Evolutionary conservation across 1,140 invertebrate species (phyloP).

Genomic region (Solen grandis): DNA sequence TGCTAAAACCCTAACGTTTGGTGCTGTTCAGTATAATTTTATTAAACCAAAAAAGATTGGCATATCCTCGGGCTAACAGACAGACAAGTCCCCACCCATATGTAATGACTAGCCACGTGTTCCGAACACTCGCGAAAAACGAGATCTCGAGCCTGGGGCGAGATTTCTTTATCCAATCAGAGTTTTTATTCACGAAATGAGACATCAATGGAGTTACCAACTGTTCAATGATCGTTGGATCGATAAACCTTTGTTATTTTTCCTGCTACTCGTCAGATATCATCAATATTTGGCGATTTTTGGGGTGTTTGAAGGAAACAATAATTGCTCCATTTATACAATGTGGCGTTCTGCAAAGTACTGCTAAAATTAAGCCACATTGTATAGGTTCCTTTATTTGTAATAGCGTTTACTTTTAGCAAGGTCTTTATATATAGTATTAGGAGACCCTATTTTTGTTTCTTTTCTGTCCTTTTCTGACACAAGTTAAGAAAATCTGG

Average conservation of each 20-base stretch:
- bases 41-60: too few species aligned
- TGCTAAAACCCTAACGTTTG: too few species aligned
- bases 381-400: too few species aligned
- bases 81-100: neutral
- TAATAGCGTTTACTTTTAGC: too few species aligned
- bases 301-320: constrained; percentile 37
- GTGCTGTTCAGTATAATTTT: too few species aligned
- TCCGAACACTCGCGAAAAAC: neutral
- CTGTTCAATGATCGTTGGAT: constrained; percentile 50
- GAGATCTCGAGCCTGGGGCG: neutral
- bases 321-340: constrained; percentile 51
- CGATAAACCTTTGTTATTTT: constrained; percentile 52
- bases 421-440: neutral
- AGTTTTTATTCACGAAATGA: neutral
- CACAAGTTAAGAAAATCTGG: too few species aligned
- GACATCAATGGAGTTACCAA: constrained; percentile 30
- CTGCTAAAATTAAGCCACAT: too few species aligned
- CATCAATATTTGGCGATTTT: constrained; percentile 49
- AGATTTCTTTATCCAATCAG: constrained; percentile 7
- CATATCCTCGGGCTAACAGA: too few species aligned
- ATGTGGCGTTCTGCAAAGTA: too few species aligned
- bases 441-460: constrained; percentile 1
- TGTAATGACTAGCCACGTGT: neutral
- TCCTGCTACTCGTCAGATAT: constrained; percentile 8
- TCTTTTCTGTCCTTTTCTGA: constrained; percentile 11